Evolutionary conservation across 2,797 vertebrate species (phyloP).

Genomic region (Tokudaia muenninki): DNA sequence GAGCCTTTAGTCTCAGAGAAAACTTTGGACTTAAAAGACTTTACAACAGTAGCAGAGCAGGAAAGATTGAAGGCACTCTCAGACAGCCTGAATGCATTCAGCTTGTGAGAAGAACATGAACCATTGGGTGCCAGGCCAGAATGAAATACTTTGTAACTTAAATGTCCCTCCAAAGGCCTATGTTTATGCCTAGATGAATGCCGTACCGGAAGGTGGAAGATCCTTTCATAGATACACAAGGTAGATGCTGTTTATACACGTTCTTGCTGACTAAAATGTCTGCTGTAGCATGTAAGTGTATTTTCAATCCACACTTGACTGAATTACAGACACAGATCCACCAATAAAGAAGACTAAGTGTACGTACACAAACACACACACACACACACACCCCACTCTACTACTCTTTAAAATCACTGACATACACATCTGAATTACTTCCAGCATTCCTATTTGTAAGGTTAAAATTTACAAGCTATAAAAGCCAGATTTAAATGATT

Average conservation of each 20-base stretch:
- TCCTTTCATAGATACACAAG: background rate
- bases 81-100: background rate
- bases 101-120: background rate
- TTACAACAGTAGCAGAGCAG: background rate
- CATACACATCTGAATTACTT: background rate
- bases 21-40: background rate
- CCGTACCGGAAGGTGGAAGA: too few species aligned
- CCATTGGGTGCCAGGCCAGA: background rate
- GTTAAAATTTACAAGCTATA: slow-evolving; percentile 46
- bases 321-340: background rate
- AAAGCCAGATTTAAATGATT: slow-evolving; percentile 47
- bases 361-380: background rate
- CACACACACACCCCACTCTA: background rate
- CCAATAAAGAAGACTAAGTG: background rate
- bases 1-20: background rate
- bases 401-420: background rate
- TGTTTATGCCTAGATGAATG: background rate
- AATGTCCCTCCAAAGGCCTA: background rate
- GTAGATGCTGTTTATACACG: background rate
- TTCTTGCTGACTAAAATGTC: background rate
- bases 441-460: slow-evolving; percentile 39
- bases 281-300: background rate
- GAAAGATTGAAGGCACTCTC: background rate
- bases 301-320: background rate
- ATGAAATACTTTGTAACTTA: background rate